Base-by-base conservation (phyloP, 2,797 vertebrate genomes). In the Thunnus albacares region DNA sequence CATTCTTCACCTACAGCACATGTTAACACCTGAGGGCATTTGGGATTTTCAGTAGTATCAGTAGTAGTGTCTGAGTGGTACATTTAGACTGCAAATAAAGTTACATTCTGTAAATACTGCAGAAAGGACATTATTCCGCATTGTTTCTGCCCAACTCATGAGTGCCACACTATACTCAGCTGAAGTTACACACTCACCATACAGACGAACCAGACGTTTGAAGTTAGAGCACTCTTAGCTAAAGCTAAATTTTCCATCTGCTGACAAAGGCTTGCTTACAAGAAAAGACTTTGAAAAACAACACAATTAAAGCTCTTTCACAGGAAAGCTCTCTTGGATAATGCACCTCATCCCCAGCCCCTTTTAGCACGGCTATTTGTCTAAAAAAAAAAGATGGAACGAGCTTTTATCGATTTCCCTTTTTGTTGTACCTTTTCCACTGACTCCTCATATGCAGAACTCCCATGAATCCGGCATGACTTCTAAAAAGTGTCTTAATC, bases 401-500 rank as follows among this genome's bases (percentile, higher is more conserved):
- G 58, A 81, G 68, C 61, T 85, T 75, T 84, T 75, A 78, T 79
- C 5, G 28, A 61, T 79, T 81, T 64, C 79, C 24, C 79, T 83
- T 79, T 81, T 22, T 52, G 45, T 55, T 76, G 28, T 65, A 61
- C 64, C 49, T 83, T 53, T 71, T 74, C 45, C 58, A 73, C 30
- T 41, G 43, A 82, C 65, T 81, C 67, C 58, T 59, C 69, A 72
- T 47, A 60, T 60, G 63, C 76, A 33, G 78, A 77, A 86, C 75
- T 86, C 68, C 81, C 81, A 52, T 33, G 68, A 86, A 90, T 91
- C 69, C 81, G 89, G 1, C 33, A 62, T 49, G 51, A 82, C 78
- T 89, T 91, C 85, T 90, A 47, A 92, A 24, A 87, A 86, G 85
- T 57, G 60, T 81, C 82, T 94, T 91, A 89, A 91, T 91, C 58